Base-by-base conservation (phyloP, 2,888 invertebrate species). In the Hypsopygia costalis region DNA sequence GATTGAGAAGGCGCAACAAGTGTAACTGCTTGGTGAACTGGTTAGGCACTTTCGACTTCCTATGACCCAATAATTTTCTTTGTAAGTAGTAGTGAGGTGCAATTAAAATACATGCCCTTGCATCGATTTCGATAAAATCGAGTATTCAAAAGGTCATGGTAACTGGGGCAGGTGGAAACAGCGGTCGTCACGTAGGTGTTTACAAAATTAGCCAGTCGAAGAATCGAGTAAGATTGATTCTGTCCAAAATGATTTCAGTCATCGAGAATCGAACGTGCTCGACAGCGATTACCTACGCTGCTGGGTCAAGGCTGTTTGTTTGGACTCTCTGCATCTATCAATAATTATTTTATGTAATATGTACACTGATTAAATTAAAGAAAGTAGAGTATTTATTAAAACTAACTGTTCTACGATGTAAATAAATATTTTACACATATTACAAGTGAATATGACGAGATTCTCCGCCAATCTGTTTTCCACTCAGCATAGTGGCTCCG, bases 271-370 rank as follows among this genome's bases (percentile, higher is more conserved):
- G 41, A 34, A 50, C 49, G 49, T 50, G 49, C 36, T 33, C 40
- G 29, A 16, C 3, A 16, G 2, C 16, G 3, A 16, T 16, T 16
- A 16, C 16, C 16, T 29, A 28, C 21, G 33, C 33, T 30, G 33
- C 33, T 30, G 47, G 47, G 49, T 47, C 47, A 50, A 50, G 50
- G 50, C n/a, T n/a, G n/a, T n/a, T n/a, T n/a, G n/a, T n/a, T n/a
- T n/a, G n/a, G n/a, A n/a, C n/a, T n/a, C n/a, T n/a, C n/a, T n/a
- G n/a, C n/a, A n/a, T n/a, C n/a, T n/a, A n/a, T n/a, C n/a, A n/a
- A n/a, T n/a, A n/a, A n/a, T n/a, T n/a, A n/a, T n/a, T n/a, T n/a
- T n/a, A n/a, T n/a, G n/a, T n/a, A n/a, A n/a, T n/a, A n/a, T n/a
- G n/a, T n/a, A n/a, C n/a, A n/a, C n/a, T n/a, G n/a, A n/a, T n/a